Percentiles rank a stretch among this genome's conserved stretches.
Conservation (phyloP, 2,797 vertebrate genomes). For the Parauchenoglanis ngamensis region DNA sequence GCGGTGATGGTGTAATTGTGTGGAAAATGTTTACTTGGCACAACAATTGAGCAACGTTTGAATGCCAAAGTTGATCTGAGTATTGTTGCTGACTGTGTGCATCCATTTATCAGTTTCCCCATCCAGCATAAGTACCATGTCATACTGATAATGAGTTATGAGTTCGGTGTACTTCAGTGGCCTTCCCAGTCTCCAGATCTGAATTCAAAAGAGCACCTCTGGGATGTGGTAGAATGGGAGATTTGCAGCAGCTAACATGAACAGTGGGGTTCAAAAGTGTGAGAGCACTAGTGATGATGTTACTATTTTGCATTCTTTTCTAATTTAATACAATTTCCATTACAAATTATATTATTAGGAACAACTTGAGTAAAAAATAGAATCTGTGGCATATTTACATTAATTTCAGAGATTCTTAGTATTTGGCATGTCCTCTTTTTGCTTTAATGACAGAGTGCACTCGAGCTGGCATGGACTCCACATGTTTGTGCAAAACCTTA, state of each 20-base stretch:
- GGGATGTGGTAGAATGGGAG: background rate
- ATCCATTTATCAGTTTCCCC: background rate
- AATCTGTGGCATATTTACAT: background rate
- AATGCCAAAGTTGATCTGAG: background rate
- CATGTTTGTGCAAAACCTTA: background rate
- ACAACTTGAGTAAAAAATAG: background rate
- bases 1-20: background rate
- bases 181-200: background rate
- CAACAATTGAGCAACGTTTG: conserved; percentile 2
- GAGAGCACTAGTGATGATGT: background rate
- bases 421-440: background rate
- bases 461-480: background rate
- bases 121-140: background rate
- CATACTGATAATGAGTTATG: background rate
- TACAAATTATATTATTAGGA: background rate
- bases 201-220: background rate
- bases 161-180: background rate
- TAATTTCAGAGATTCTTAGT: background rate
- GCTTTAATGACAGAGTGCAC: background rate
- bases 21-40: conserved; percentile 1
- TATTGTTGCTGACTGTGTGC: background rate
- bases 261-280: background rate
- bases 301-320: background rate
- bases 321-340: background rate
- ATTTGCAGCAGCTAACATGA: background rate